Evolutionary conservation across 1,140 invertebrate genomes (phyloP), one percentile per base, ranked within the genome.

Genomic region (Bombus confusus): DNA sequence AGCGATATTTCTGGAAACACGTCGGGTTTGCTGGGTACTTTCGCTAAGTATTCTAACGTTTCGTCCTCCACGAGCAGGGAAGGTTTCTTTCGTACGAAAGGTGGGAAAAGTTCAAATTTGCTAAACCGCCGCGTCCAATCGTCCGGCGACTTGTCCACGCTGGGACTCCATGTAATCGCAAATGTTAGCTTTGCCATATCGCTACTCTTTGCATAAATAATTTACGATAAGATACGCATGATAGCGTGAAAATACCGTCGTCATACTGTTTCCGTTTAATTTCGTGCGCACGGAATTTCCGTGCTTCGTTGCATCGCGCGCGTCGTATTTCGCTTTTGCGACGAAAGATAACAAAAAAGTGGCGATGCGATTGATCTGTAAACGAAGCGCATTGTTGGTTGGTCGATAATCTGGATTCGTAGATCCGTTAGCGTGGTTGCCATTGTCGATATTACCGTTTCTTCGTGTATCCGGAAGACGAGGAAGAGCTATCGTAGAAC

Each of bases 131-230:
- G 3, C 6, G 28, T 3, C 12, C 1, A 18, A 2, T n/a, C 3
- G 22, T 39, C 3, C 22, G 22, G 0, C 9, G 5, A 6, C 25
- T 1, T 62, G 22, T n/a, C 6, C 3, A 1, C n/a, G 13, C 13
- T 64, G 12, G 52, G 8, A 13, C 31, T 82, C 80, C 41, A n/a
- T 39, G 47, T 47, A 9, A 62, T 47, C 68, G 5, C 41, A 9
- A 5, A 25, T 0, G 9, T 31, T 57, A 4, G 18, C 4, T 37
- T 28, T 0, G 10, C 1, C n/a, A 18, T 10, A 1, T 34, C 6
- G 6, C 25, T 43, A 2, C 18, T 39, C 13, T 9, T 39, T 2
- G 10, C 28, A 10, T 12, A 41, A n/a, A 31, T 22, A 18, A 15
- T 68, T 34, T 18, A 31, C 13, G 1, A 66, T 2, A 5, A 31